Percentiles rank a stretch among this genome's conserved stretches.
These are phyloP conservation scores for Himalopsyche anomala DNA, from an alignment of 2,888 invertebrate genomes.

Conservation along the genomic window DNA sequence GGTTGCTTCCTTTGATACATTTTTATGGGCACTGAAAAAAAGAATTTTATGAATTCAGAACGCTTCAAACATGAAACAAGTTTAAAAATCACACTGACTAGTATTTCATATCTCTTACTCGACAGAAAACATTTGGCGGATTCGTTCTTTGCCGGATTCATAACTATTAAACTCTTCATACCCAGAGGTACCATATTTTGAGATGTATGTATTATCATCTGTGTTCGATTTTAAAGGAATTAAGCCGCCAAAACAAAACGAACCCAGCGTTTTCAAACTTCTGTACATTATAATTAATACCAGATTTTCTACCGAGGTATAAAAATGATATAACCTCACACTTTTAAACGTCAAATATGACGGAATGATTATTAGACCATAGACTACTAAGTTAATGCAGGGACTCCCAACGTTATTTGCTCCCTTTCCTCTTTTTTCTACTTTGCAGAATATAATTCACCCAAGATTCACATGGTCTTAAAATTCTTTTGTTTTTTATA, in stretches of 20 bases:
- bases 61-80: not conserved
- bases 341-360: slow-evolving; percentile 1
- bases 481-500: no score
- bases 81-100: not conserved
- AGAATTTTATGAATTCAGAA: slow-evolving; percentile 11
- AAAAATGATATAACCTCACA: not conserved
- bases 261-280: not conserved
- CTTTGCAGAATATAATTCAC: no score
- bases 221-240: not conserved
- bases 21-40: slow-evolving; percentile 80
- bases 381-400: not conserved
- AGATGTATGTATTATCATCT: not conserved
- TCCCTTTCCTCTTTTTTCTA: no score
- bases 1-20: slow-evolving; percentile 79
- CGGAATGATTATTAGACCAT: not conserved
- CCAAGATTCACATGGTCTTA: no score
- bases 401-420: no score
- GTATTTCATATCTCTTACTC: slow-evolving; percentile 49
- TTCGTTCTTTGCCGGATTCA: slow-evolving; percentile 50
- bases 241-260: not conserved
- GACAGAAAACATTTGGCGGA: slow-evolving; percentile 46
- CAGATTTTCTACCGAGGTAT: not conserved
- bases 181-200: slow-evolving; percentile 47
- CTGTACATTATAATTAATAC: slow-evolving; percentile 4
- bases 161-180: slow-evolving; percentile 44